Conservation (phyloP, 2,113 vertebrate genomes). For the Vireo altiloquus region DNA sequence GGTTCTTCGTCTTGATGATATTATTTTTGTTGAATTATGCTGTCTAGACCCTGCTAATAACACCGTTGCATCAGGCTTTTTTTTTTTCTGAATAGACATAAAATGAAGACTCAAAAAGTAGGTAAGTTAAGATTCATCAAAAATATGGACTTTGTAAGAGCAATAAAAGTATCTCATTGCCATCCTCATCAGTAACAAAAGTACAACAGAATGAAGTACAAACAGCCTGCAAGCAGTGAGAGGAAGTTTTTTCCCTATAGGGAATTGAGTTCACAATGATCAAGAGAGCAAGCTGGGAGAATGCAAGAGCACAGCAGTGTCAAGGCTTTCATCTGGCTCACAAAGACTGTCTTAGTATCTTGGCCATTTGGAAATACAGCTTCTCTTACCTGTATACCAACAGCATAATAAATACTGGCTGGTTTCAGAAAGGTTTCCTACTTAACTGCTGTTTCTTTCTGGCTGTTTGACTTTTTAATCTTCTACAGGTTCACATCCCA, state of each 20-base stretch:
- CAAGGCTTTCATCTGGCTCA: background rate
- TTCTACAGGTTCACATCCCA: background rate
- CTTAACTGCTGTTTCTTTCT: background rate
- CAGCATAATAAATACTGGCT: background rate
- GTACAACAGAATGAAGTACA: background rate
- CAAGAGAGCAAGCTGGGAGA: background rate
- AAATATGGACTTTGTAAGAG: background rate
- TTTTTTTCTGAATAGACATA: background rate
- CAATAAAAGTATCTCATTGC: background rate
- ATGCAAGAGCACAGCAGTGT: background rate
- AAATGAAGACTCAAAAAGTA: background rate
- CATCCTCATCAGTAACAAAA: background rate
- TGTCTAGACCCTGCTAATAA: background rate
- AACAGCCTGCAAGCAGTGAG: background rate
- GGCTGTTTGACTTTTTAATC: background rate
- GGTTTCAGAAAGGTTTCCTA: background rate
- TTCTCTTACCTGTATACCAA: background rate
- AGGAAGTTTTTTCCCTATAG: background rate
- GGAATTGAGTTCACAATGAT: background rate
- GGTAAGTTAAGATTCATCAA: background rate
- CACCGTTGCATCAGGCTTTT: background rate
- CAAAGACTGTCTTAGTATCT: background rate
- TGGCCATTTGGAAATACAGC: background rate
- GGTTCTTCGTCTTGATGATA: background rate
- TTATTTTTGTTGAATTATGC: background rate